phyloP scores from a whole-genome alignment of 2,888 invertebrate genomes.

The Acleris holmiana region DNA sequence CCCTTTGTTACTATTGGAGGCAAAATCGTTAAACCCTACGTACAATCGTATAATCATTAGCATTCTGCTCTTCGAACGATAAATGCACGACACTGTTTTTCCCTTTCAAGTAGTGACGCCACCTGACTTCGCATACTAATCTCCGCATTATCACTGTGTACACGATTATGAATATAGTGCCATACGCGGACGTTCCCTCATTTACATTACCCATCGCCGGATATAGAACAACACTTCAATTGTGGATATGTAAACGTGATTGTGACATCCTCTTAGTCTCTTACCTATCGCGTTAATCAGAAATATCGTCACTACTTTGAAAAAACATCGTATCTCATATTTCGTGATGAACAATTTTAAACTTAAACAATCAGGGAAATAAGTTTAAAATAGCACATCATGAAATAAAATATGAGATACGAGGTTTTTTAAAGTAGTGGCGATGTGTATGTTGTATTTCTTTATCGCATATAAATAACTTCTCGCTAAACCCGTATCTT shows the following conservation, averaged over 20 bases:
- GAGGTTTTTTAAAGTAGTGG: too few species aligned
- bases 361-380: too few species aligned
- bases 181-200: slow-evolving; percentile 21
- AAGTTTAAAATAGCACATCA: too few species aligned
- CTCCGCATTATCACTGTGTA: slow-evolving; percentile 14
- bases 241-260: slow-evolving; percentile 21
- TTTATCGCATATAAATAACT: too few species aligned
- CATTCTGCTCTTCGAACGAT: slow-evolving; percentile 3
- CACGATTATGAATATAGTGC: slow-evolving; percentile 30
- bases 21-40: not conserved
- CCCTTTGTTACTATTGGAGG: too few species aligned
- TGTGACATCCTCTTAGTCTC: slow-evolving; percentile 10
- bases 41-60: not conserved
- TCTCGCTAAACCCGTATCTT: too few species aligned
- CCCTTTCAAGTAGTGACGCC: slow-evolving; percentile 4
- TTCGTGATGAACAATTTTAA: too few species aligned
- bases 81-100: slow-evolving; percentile 3
- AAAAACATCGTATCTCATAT: too few species aligned
- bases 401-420: too few species aligned
- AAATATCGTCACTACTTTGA: too few species aligned
- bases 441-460: too few species aligned
- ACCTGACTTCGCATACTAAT: slow-evolving; percentile 30
- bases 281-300: slow-evolving; percentile 6
- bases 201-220: slow-evolving; percentile 28
- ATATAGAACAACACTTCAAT: slow-evolving; percentile 6